Base-by-base conservation (phyloP, 2,888 invertebrate species). In the Stenodera caucasica region DNA sequence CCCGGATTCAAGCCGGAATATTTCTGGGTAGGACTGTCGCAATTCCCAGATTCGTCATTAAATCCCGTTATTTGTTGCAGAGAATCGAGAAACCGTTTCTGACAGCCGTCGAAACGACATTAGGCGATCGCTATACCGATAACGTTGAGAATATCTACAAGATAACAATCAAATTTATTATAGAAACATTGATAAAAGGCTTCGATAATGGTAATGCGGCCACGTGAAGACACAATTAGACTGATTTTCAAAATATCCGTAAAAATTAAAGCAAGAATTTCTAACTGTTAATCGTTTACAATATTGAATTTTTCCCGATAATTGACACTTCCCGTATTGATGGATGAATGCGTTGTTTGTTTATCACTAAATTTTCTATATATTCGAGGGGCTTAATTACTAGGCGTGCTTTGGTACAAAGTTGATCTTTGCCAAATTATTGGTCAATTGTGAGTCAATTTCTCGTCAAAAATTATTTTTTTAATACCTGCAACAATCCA, bases 21-120 rank as follows among this genome's bases (percentile, higher is more conserved):
- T 81, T 95, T 95, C 84, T 92, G 92, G 93, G 95, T 94, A 75
- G n/a, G n/a, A n/a, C n/a, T n/a, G n/a, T n/a, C n/a, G n/a, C n/a
- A n/a, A n/a, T n/a, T n/a, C n/a, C n/a, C 14, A n/a, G 9, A 52
- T 32, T 53, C 9, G 30, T 53, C 7, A 33, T 53, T n/a, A 30
- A 3, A 12, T n/a, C n/a, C n/a, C n/a, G n/a, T n/a, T 32, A 53
- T 18, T 18, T 26, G 5, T 26, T 84, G 2, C 88, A 96, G 96
- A 91, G 89, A 88, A 91, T 96, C 72, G 94, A 95, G 78, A 87
- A 89, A 70, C 94, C 96, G 0, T 96, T 96, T 81, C 82, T 96
- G 70, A 86, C 89, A 75, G 92, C 96, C 0, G 94, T 95, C 9
- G 88, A 91, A 77, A 87, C 88, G 65, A 94, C 94, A 0, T 83